These are phyloP conservation scores for Corythornis leucogaster DNA, from an alignment of 2,797 vertebrate genomes.

Conservation along the genomic window DNA sequence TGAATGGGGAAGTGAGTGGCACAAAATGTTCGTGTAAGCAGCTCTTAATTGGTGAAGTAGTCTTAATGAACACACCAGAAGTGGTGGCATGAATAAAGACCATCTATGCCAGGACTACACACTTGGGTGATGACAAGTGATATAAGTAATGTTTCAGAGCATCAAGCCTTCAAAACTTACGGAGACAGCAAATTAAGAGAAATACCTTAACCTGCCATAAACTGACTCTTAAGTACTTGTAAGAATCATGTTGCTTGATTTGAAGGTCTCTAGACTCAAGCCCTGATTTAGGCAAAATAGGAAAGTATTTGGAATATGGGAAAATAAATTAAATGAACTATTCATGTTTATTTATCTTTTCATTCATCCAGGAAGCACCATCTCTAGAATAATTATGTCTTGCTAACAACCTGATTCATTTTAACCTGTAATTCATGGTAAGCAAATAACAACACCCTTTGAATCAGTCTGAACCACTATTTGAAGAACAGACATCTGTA, in stretches of 20 bases:
- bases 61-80: not conserved
- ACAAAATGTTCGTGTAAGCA: not conserved
- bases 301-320: not conserved
- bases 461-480: constrained; percentile 13
- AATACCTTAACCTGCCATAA: not conserved
- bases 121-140: not conserved
- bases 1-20: not conserved
- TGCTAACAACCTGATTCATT: constrained; percentile 49
- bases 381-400: constrained; percentile 49
- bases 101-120: not conserved
- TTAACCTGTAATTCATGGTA: constrained; percentile 50
- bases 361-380: not conserved
- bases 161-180: not conserved
- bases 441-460: constrained; percentile 45
- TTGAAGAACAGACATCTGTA: constrained; percentile 51
- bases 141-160: not conserved
- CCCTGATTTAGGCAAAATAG: not conserved
- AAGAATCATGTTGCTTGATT: not conserved
- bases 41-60: not conserved
- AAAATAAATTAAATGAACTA: not conserved
- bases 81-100: not conserved
- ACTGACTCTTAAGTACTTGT: not conserved
- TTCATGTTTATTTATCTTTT: constrained; percentile 10
- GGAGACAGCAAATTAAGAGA: not conserved
- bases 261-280: not conserved